Conservation (phyloP, 2,888 invertebrate species). For the Ormyrus labotus region DNA sequence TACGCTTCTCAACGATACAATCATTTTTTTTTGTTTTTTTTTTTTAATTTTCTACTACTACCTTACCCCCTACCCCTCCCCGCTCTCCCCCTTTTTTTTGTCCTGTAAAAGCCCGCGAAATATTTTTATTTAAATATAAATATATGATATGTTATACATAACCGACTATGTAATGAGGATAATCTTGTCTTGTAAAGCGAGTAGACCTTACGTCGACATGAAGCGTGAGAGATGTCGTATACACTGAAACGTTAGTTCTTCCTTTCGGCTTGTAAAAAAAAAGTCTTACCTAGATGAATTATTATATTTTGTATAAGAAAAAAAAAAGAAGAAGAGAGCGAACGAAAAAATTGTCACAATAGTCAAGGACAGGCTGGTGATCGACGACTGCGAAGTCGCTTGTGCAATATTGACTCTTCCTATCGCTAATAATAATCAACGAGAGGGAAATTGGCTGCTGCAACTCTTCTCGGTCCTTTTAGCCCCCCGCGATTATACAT, state of each 20-base stretch:
- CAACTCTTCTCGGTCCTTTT: slow-evolving; percentile 4
- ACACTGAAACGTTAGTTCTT: not conserved
- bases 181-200: slow-evolving; percentile 41
- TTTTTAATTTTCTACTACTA: not conserved
- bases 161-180: slow-evolving; percentile 46
- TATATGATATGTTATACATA: slow-evolving; percentile 19
- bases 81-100: too few relatives aligned
- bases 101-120: slow-evolving; percentile 50
- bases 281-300: not conserved
- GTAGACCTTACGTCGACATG: slow-evolving; percentile 30
- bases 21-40: slow-evolving; percentile 26
- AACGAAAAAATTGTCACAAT: slow-evolving; percentile 19
- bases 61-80: too few relatives aligned
- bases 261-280: slow-evolving; percentile 17
- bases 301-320: too few relatives aligned
- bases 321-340: not conserved
- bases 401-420: slow-evolving; percentile 51
- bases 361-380: slow-evolving; percentile 50
- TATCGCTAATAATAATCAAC: slow-evolving; percentile 2
- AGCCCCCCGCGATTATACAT: not conserved
- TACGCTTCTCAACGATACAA: slow-evolving; percentile 61
- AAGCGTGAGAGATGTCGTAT: not conserved
- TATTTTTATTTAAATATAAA: slow-evolving; percentile 50
- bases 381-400: slow-evolving; percentile 45
- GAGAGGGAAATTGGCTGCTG: slow-evolving; percentile 27